A percentile compares a stretch with the other conserved stretches of the same genome.
Evolutionary conservation across 2,113 vertebrate species (phyloP).

Genomic region (Cairina moschata): DNA sequence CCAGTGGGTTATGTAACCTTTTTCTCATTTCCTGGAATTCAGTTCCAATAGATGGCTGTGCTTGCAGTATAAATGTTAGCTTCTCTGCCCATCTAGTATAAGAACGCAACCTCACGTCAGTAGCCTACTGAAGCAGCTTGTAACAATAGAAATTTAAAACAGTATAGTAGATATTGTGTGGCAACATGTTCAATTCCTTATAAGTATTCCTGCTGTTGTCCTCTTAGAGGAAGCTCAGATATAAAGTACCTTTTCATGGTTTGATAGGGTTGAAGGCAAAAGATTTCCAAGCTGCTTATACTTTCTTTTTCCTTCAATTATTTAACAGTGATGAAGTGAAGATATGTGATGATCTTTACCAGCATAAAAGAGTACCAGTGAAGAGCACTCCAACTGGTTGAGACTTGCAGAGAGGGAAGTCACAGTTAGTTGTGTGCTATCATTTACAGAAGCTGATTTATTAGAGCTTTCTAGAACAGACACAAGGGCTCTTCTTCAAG

Average conservation of each 20-base stretch:
- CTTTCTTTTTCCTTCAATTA: background rate
- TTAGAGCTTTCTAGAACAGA: background rate
- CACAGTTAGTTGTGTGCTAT: background rate
- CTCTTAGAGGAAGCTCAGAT: background rate
- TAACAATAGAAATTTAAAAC: background rate
- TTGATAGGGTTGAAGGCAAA: background rate
- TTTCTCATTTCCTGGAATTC: background rate
- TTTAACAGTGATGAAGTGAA: background rate
- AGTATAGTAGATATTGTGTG: background rate
- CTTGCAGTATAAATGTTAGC: background rate
- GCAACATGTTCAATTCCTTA: background rate
- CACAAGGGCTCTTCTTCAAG: background rate
- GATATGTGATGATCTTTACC: background rate
- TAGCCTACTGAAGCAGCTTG: background rate
- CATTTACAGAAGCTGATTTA: background rate
- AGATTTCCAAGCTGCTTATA: background rate
- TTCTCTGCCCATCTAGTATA: background rate
- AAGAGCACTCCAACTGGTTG: background rate
- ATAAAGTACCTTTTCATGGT: background rate
- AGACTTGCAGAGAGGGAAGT: background rate
- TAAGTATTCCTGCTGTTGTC: background rate
- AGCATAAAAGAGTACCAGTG: background rate
- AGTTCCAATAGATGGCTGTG: background rate
- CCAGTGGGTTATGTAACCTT: background rate
- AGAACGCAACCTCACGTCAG: background rate